Conservation (phyloP, 2,797 vertebrate genomes). For the Phalloptychus januarius region DNA sequence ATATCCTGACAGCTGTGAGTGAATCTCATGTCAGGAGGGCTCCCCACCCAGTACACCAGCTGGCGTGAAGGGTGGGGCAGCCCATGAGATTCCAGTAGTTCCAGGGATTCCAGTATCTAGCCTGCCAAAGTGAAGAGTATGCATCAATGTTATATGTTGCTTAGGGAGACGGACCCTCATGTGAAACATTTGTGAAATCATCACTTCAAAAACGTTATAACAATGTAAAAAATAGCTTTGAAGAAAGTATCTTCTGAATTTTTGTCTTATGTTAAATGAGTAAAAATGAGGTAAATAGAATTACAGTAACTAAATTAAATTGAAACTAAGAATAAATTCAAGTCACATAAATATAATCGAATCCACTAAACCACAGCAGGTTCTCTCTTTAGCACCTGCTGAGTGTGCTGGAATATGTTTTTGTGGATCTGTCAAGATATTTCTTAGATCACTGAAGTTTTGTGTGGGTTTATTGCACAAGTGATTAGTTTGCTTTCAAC, state of each 20-base stretch:
- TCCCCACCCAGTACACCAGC: neutral
- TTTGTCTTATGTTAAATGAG: neutral
- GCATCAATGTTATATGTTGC: neutral
- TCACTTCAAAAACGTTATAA: neutral
- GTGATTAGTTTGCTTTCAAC: neutral
- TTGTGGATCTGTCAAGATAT: neutral
- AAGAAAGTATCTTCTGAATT: neutral
- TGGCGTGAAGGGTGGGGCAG: neutral
- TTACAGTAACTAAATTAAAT: neutral
- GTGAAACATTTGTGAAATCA: neutral
- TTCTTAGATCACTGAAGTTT: neutral
- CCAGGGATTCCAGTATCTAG: neutral
- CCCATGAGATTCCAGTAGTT: slow-evolving; percentile 2
- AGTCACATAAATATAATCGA: neutral
- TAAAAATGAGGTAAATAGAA: neutral
- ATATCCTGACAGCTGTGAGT: neutral
- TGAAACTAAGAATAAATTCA: neutral
- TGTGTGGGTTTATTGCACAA: neutral
- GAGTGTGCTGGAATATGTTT: neutral
- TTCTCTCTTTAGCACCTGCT: neutral
- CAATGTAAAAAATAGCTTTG: neutral
- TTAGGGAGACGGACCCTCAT: neutral
- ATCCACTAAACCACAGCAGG: neutral
- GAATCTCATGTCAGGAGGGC: neutral
- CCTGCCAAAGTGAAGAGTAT: neutral